A percentile compares a stretch with the other conserved stretches of the same genome.
These are phyloP conservation scores for Chamaea fasciata DNA, from an alignment of 2,113 vertebrate genomes.

Conservation along the genomic window DNA sequence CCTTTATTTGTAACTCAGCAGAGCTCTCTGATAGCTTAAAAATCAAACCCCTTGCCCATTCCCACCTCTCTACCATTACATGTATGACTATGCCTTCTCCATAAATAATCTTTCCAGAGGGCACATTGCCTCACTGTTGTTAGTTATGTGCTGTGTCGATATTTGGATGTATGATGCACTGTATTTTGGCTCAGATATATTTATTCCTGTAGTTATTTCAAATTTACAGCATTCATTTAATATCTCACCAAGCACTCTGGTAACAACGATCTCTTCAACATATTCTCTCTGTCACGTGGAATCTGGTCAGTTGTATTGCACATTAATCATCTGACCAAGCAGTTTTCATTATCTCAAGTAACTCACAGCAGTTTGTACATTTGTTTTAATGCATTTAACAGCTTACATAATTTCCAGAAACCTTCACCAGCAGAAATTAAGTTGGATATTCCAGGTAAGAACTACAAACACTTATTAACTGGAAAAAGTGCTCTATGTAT, in stretches of 20 bases:
- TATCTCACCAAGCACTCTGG: background rate
- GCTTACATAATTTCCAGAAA: background rate
- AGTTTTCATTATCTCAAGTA: background rate
- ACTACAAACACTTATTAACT: background rate
- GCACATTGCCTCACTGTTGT: background rate
- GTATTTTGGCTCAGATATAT: background rate
- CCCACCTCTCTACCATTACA: background rate
- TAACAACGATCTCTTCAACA: background rate
- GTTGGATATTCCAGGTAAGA: background rate
- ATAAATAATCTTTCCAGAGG: background rate
- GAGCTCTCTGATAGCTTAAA: background rate
- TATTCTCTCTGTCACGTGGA: background rate
- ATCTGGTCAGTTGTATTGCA: background rate
- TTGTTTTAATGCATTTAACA: background rate
- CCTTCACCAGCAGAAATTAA: background rate
- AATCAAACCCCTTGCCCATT: background rate
- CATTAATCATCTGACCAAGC: background rate
- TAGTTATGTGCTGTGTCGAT: background rate
- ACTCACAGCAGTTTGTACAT: background rate
- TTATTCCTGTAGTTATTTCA: background rate
- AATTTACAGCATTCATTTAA: background rate
- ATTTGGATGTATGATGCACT: background rate
- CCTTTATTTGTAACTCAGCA: background rate
- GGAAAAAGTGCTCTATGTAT: background rate
- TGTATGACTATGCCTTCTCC: background rate